phyloP scores from a whole-genome alignment of 2,888 invertebrate species.

The Scaptomyza flava region DNA sequence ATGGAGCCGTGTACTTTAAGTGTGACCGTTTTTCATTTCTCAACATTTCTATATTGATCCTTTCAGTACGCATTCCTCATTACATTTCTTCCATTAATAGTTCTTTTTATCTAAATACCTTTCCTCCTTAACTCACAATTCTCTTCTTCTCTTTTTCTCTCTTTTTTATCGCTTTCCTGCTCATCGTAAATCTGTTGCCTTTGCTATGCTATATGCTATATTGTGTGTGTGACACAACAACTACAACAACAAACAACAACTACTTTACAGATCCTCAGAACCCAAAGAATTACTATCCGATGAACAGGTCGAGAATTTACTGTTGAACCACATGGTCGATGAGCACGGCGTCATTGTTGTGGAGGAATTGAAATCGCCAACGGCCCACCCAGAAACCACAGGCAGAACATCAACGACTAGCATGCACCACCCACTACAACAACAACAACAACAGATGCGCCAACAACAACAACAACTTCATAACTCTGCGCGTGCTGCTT shows the following conservation, averaged over 20 bases:
- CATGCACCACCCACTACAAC: constrained; percentile 52
- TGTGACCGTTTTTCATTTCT: constrained; percentile 35
- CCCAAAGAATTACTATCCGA: constrained; percentile 84
- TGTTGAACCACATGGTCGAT: constrained; percentile 82
- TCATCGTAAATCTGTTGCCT: constrained; percentile 25
- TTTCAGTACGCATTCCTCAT: constrained; percentile 1
- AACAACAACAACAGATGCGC: constrained; percentile 25
- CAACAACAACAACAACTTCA: constrained; percentile 50
- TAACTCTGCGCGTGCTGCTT: constrained; percentile 50
- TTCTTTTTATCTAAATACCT: constrained; percentile 1
- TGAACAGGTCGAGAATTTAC: constrained; percentile 84
- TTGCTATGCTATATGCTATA: constrained; percentile 25
- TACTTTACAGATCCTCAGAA: constrained; percentile 81
- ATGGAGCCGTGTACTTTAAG: constrained; percentile 9
- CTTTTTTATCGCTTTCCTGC: constrained; percentile 1
- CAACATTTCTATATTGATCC: constrained; percentile 7
- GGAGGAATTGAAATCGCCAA: constrained; percentile 80
- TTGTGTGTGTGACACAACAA: constrained; percentile 28
- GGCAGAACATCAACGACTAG: constrained; percentile 49
- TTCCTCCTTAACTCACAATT: constrained; percentile 5
- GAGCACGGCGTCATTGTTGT: constrained; percentile 81
- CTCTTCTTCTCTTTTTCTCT: constrained; percentile 2
- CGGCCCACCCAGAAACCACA: constrained; percentile 38
- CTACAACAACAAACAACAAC: constrained; percentile 33
- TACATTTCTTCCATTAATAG: constrained; percentile 5